phyloP scores from a whole-genome alignment of 2,888 invertebrate species.

The Heterodera filipjevi region DNA sequence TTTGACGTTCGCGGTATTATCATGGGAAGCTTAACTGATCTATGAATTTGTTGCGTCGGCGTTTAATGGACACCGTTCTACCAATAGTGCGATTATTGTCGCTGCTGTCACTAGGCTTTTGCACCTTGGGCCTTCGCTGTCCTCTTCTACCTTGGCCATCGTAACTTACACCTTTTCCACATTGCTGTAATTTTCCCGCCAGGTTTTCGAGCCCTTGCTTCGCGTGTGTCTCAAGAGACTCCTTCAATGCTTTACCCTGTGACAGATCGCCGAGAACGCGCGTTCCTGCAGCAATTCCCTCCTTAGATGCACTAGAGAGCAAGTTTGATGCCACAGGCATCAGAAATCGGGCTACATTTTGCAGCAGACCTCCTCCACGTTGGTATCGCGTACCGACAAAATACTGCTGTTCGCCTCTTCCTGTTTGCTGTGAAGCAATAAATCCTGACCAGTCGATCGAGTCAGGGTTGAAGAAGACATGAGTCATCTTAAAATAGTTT shows the following conservation, averaged over 20 bases:
- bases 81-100: too few relatives aligned
- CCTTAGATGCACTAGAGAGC: too few relatives aligned
- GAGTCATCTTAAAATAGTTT: too few relatives aligned
- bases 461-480: too few relatives aligned
- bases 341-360: too few relatives aligned
- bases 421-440: conserved; percentile 2
- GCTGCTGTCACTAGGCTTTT: neutral
- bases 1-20: neutral
- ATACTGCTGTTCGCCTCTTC: neutral
- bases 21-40: too few relatives aligned
- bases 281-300: too few relatives aligned
- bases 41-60: neutral
- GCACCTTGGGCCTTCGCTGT: neutral
- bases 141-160: too few relatives aligned
- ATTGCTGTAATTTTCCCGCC: conserved; percentile 14
- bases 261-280: conserved; percentile 14
- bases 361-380: conserved; percentile 4
- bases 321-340: too few relatives aligned
- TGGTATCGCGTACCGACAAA: conserved; percentile 9
- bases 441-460: too few relatives aligned
- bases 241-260: conserved; percentile 10
- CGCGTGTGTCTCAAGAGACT: neutral
- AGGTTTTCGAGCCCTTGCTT: conserved; percentile 20
- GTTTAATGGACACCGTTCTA: too few relatives aligned
- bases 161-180: too few relatives aligned